A percentile compares a stretch with the other conserved stretches of the same genome.
These are phyloP conservation scores for Phytoseiulus persimilis DNA, from an alignment of 2,888 invertebrate genomes.

Conservation along the genomic window DNA sequence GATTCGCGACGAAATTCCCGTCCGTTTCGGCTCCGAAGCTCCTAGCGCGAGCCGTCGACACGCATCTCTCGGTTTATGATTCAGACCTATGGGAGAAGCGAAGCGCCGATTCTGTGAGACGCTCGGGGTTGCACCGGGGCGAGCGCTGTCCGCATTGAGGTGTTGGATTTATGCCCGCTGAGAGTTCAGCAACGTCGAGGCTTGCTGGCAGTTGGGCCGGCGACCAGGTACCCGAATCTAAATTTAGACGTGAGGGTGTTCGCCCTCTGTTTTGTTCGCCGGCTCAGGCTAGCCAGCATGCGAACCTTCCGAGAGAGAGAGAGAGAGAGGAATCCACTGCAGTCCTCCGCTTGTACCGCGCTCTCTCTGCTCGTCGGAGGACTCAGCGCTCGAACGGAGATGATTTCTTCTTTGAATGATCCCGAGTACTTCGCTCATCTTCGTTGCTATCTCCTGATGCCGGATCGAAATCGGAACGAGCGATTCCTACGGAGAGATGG, in stretches of 20 bases:
- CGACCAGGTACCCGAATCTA: neutral
- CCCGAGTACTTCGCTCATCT: too few species aligned
- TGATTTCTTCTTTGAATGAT: too few species aligned
- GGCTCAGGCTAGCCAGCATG: neutral
- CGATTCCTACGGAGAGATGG: too few species aligned
- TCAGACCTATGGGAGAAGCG: too few species aligned
- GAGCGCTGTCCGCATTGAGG: neutral
- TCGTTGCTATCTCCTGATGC: too few species aligned
- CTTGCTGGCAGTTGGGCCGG: neutral
- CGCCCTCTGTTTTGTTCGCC: neutral
- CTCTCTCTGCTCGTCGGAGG: neutral
- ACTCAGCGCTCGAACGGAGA: too few species aligned
- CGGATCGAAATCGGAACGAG: too few species aligned
- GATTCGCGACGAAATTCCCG: too few species aligned
- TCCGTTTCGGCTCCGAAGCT: too few species aligned
- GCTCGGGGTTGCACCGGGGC: neutral
- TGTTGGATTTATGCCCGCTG: neutral
- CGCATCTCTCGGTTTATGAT: too few species aligned
- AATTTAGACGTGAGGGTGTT: neutral
- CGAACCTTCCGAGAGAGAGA: neutral
- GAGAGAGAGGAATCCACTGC: neutral
- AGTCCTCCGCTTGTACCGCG: neutral
- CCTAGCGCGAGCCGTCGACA: too few species aligned
- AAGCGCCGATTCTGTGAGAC: too few species aligned
- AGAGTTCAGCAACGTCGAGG: neutral